Evolutionary conservation across 2,113 vertebrate species (phyloP), one percentile per base, ranked within the genome.

Genomic region (Lota lota): DNA sequence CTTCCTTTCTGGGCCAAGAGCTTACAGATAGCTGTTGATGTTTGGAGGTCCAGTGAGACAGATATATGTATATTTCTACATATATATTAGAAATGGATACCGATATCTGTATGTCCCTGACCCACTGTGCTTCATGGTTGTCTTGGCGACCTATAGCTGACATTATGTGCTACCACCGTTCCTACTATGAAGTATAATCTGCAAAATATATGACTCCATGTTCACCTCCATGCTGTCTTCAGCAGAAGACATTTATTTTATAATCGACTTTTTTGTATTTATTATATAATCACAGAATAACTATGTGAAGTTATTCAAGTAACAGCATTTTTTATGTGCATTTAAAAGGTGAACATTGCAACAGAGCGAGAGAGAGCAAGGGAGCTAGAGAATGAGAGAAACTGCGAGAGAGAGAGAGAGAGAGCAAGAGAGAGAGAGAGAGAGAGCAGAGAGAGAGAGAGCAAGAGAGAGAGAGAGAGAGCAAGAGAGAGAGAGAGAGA

Each of bases 271-370:
- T 14, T 66, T 75, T 67, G 62, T 70, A 36, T 70, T 50, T 62
- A 74, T 64, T 28, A 36, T 24, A 22, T 22, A 8, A 14, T 47
- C 12, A 11, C 40, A 10, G 40, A 47, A 11, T 47, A 47, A 47
- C 40, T 47, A 47, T 47, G 59, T 68, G 70, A 81, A 79, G 24
- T 88, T 80, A 78, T 81, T 84, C 50, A 24, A 75, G 78, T 73
- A 74, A 51, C 18, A 63, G 70, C 61, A 63, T 67, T 75, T 83
- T 76, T 63, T 85, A 57, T 77, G 63, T 75, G 63, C 67, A 84
- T 36, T 21, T 74, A 60, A 69, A 70, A 72, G 77, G 22, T 69
- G 61, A 72, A 70, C 68, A 28, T 75, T 50, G 58, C 66, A 33
- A 62, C 56, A 70, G 61, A 61, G 40, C 33, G 60, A 56, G 20